Conservation (phyloP, 1,140 invertebrate species). For the Anoplophora glabripennis region DNA sequence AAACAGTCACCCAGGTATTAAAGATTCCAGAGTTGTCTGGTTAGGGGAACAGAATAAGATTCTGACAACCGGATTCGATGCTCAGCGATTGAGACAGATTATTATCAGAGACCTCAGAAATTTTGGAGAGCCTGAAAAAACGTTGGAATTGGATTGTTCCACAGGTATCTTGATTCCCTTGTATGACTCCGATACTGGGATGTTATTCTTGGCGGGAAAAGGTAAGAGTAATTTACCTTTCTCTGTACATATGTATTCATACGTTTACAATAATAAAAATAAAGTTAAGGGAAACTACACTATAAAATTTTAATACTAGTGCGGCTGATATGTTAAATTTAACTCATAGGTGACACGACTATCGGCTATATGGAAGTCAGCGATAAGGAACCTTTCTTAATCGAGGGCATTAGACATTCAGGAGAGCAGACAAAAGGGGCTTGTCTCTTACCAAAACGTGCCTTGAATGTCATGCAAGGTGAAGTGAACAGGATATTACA, state of each 20-base stretch:
- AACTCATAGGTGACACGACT: constrained; percentile 66
- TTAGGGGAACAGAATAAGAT: constrained; percentile 78
- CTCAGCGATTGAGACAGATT: constrained; percentile 77
- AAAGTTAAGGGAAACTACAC: no score
- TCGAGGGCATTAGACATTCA: constrained; percentile 76
- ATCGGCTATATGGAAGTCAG: constrained; percentile 83
- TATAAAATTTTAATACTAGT: no score
- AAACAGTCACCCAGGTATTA: constrained; percentile 81
- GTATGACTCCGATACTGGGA: constrained; percentile 87
- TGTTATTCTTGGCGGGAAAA: constrained; percentile 93
- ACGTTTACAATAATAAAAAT: no score
- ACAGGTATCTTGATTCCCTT: constrained; percentile 87
- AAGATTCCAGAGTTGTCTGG: constrained; percentile 88
- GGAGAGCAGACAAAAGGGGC: constrained; percentile 91
- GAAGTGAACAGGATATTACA: constrained; percentile 90
- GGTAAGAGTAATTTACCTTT: no score
- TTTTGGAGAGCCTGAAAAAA: constrained; percentile 72
- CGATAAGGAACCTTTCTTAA: constrained; percentile 79
- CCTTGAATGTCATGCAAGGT: constrained; percentile 89
- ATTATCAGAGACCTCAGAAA: constrained; percentile 84
- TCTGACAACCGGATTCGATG: constrained; percentile 77
- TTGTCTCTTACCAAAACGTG: constrained; percentile 86
- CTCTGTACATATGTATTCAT: no score
- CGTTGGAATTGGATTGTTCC: constrained; percentile 80
- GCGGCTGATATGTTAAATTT: background rate